Percentiles rank a stretch among this genome's conserved stretches.
These are phyloP conservation scores for Boulengeromyrus knoepffleri DNA, from an alignment of 2,113 vertebrate genomes.

Conservation along the genomic window DNA sequence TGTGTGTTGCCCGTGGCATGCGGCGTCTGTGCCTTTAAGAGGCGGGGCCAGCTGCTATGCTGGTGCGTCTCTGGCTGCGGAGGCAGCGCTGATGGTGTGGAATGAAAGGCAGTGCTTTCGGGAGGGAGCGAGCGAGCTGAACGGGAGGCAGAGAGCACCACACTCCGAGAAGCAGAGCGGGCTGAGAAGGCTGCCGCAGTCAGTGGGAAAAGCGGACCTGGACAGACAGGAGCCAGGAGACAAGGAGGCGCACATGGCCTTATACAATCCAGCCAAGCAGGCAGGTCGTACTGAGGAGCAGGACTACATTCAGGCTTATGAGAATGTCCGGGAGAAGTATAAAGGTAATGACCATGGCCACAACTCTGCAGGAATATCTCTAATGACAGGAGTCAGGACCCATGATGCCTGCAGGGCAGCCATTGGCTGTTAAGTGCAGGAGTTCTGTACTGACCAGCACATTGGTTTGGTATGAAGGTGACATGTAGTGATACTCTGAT, in stretches of 20 bases:
- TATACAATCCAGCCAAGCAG: slow-evolving; percentile 60
- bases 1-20: slow-evolving; percentile 4
- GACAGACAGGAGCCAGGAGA: slow-evolving; percentile 21
- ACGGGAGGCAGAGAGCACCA: slow-evolving; percentile 17
- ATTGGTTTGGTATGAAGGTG: background rate
- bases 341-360: slow-evolving; percentile 65
- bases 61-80: slow-evolving; percentile 44
- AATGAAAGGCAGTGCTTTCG: slow-evolving; percentile 56
- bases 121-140: slow-evolving; percentile 35
- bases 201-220: background rate
- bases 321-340: slow-evolving; percentile 83
- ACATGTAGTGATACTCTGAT: background rate
- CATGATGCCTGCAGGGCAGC: background rate
- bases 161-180: background rate
- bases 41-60: slow-evolving; percentile 53
- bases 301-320: slow-evolving; percentile 86
- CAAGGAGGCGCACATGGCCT: slow-evolving; percentile 53
- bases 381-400: background rate
- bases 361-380: background rate
- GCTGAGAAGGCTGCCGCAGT: background rate
- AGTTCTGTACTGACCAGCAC: slow-evolving; percentile 34
- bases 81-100: slow-evolving; percentile 40
- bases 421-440: slow-evolving; percentile 18
- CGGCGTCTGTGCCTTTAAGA: slow-evolving; percentile 60
- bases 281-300: slow-evolving; percentile 70